Percentiles rank a stretch among this genome's conserved stretches.
These are phyloP conservation scores for Carcina quercana DNA, from an alignment of 2,888 invertebrate genomes.

Conservation along the genomic window DNA sequence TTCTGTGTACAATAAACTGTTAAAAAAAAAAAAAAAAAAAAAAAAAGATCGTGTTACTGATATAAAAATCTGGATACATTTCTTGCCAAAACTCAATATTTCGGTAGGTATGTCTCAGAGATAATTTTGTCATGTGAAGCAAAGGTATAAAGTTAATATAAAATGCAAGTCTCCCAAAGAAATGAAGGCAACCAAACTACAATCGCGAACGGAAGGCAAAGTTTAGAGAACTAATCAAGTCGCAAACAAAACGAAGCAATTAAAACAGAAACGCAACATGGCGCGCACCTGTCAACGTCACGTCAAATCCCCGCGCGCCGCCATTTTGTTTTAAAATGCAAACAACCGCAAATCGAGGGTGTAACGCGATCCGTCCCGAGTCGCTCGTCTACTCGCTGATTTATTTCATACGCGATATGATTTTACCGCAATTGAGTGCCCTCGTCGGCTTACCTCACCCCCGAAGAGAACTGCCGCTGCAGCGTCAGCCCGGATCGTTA, in stretches of 20 bases:
- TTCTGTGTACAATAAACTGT: too few relatives aligned
- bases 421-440: conserved; percentile 59
- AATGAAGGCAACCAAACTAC: too few relatives aligned
- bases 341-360: conserved; percentile 63
- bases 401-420: conserved; percentile 68
- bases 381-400: conserved; percentile 50
- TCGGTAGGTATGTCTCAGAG: too few relatives aligned
- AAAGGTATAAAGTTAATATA: too few relatives aligned
- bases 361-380: conserved; percentile 57
- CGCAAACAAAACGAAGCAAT: conserved; percentile 27
- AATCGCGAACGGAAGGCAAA: conserved; percentile 1
- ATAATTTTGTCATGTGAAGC: too few relatives aligned
- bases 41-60: too few relatives aligned
- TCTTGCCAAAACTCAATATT: too few relatives aligned
- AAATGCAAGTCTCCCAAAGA: too few relatives aligned
- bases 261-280: conserved; percentile 35
- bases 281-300: conserved; percentile 61
- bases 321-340: conserved; percentile 65
- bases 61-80: too few relatives aligned
- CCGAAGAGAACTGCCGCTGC: conserved; percentile 30
- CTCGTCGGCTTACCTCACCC: conserved; percentile 24
- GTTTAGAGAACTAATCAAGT: conserved; percentile 25
- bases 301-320: conserved; percentile 50
- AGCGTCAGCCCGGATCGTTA: conserved; percentile 26
- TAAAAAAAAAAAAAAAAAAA: too few relatives aligned